Evolutionary conservation across 2,797 vertebrate species (phyloP).

Genomic region (Arnoldichthys spilopterus): DNA sequence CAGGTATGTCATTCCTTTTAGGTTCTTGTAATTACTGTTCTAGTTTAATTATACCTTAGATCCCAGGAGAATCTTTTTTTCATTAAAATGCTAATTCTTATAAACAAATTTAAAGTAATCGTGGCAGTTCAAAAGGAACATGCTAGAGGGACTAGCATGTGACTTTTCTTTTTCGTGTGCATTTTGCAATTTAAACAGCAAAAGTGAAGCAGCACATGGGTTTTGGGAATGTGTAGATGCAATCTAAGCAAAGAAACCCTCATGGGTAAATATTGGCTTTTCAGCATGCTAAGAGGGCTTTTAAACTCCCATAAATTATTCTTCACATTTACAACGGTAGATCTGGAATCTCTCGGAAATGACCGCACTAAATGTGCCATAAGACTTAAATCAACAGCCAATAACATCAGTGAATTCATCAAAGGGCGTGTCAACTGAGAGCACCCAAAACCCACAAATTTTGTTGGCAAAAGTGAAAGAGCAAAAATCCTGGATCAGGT

Average conservation of each 20-base stretch:
- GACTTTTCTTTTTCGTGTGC: background rate
- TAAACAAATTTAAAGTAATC: slow-evolving; percentile 30
- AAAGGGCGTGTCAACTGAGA: slow-evolving; percentile 21
- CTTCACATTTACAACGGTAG: slow-evolving; percentile 45
- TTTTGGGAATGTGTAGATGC: slow-evolving; percentile 23
- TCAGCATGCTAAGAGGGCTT: slow-evolving; percentile 39
- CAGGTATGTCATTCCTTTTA: slow-evolving; percentile 28
- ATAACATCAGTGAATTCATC: slow-evolving; percentile 40
- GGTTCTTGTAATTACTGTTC: slow-evolving; percentile 27
- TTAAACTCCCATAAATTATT: slow-evolving; percentile 39
- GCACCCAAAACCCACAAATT: slow-evolving; percentile 26
- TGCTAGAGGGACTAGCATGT: background rate
- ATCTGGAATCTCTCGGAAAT: slow-evolving; percentile 38
- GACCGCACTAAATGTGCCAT: slow-evolving; percentile 30
- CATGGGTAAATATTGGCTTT: slow-evolving; percentile 29
- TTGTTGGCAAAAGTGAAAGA: slow-evolving; percentile 3
- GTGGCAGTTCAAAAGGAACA: background rate
- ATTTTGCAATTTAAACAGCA: slow-evolving; percentile 27
- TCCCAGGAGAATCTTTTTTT: slow-evolving; percentile 35
- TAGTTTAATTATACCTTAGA: slow-evolving; percentile 47
- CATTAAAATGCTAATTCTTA: slow-evolving; percentile 48
- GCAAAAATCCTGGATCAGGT: background rate
- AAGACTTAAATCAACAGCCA: slow-evolving; percentile 37
- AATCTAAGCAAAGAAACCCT: slow-evolving; percentile 37
- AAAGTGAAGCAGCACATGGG: slow-evolving; percentile 22